These are phyloP conservation scores for Notamacropus eugenii DNA, from an alignment of 2,797 vertebrate species.

Conservation along the genomic window DNA sequence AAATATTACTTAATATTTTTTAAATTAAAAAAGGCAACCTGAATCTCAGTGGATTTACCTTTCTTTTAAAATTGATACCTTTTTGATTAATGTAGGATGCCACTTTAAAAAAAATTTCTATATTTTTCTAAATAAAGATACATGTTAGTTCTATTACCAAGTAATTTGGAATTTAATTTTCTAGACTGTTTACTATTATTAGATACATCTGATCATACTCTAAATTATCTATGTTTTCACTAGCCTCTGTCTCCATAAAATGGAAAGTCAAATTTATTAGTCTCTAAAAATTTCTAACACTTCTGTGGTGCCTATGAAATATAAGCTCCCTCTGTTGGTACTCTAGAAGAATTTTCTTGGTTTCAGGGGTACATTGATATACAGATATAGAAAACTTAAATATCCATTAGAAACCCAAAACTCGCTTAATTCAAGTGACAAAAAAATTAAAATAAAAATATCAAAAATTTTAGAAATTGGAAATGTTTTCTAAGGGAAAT, in stretches of 20 bases:
- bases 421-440: conserved; percentile 50
- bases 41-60: conserved; percentile 51
- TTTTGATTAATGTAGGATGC: conserved; percentile 47
- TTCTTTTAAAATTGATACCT: background rate
- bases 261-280: background rate
- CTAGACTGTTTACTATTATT: conserved; percentile 45
- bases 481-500: conserved; percentile 56
- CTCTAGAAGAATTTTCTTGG: conserved; percentile 51
- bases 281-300: conserved; percentile 14
- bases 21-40: conserved; percentile 39
- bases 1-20: conserved; percentile 54
- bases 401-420: conserved; percentile 35
- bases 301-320: conserved; percentile 29
- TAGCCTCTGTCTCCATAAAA: conserved; percentile 19
- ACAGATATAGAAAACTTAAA: conserved; percentile 43
- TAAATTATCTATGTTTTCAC: conserved; percentile 13
- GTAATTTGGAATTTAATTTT: conserved; percentile 33
- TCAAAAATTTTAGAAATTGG: conserved; percentile 15
- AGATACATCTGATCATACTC: background rate
- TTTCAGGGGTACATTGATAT: conserved; percentile 27
- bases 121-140: conserved; percentile 50
- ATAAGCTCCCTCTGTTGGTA: conserved; percentile 76
- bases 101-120: conserved; percentile 46
- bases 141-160: background rate
- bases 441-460: background rate